phyloP scores from a whole-genome alignment of 2,113 vertebrate species.

The Dicentrarchus labrax region DNA sequence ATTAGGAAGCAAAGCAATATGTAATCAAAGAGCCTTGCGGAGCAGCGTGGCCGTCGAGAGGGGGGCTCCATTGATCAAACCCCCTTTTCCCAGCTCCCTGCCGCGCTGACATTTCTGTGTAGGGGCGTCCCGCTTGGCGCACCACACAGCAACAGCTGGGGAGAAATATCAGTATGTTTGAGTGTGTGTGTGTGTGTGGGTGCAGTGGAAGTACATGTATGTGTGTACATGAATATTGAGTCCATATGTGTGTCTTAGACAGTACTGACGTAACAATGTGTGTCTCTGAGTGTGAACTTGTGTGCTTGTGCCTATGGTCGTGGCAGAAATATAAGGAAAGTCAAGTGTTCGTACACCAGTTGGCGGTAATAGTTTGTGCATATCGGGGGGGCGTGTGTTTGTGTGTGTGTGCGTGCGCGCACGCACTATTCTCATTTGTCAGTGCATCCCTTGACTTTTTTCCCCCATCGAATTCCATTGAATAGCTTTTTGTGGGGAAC shows the following conservation, averaged over 20 bases:
- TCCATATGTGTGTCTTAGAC: conserved; percentile 9
- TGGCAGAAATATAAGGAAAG: background rate
- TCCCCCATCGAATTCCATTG: conserved; percentile 63
- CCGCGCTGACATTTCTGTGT: conserved; percentile 79
- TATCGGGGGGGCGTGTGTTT: too few relatives aligned
- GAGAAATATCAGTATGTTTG: conserved; percentile 43
- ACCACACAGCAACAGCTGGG: conserved; percentile 72
- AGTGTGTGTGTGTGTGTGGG: background rate
- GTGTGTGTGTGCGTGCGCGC: background rate
- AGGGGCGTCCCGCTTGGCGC: conserved; percentile 73
- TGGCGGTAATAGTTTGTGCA: conserved; percentile 4
- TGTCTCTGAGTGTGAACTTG: background rate
- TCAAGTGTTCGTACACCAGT: background rate
- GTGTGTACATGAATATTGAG: conserved; percentile 12
- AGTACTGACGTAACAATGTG: conserved; percentile 46
- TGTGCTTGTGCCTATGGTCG: background rate
- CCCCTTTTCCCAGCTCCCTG: conserved; percentile 72
- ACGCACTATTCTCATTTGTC: conserved; percentile 11
- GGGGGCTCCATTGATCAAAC: conserved; percentile 81
- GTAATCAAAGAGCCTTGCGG: conserved; percentile 78
- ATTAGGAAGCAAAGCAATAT: conserved; percentile 79
- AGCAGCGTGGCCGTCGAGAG: conserved; percentile 57
- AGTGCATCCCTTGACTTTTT: conserved; percentile 25
- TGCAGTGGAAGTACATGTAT: background rate
- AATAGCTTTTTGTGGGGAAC: conserved; percentile 66